Base-by-base conservation (phyloP, 2,797 vertebrate genomes). In the Meda fulgida region DNA sequence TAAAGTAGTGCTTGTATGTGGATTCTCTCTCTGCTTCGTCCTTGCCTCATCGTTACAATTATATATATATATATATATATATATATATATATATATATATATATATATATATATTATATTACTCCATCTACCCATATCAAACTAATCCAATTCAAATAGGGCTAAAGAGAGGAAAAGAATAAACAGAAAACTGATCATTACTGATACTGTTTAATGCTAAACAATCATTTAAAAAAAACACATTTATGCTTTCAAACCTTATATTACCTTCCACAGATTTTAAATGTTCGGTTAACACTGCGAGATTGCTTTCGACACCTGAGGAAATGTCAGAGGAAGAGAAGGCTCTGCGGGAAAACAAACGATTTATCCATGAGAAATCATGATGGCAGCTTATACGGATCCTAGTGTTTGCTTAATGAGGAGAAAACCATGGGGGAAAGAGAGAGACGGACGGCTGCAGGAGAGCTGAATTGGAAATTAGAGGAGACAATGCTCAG, bases 351-450 rank as follows among this genome's bases (percentile, higher is more conserved):
- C 31, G 46, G 43, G 78, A 87, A 88, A 91, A 88, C 84, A 89
- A 91, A 87, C 89, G 88, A 84, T 87, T 89, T 89, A 88, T 91
- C 88, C 84, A 63, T 67, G 77, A 89, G 88, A 87, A 89, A 85
- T 85, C 83, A 72, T 80, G 88, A 89, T 80, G 85, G 82, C 81
- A 88, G 88, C 86, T 88, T 86, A 86, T 80, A 53, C 70, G 78
- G 82, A 85, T 84, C 84, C 81, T 82, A 79, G 84, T 81, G 86
- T 89, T 86, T 89, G 86, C 73, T 87, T 87, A 89, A 89, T 87
- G 86, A 89, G 86, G 60, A 89, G 84, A 84, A 86, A 87, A 82
- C 78, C 84, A 75, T 65, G 31, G 72, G 84, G 86, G 84, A 83
- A 84, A 75, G 75, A 83, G 38, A 58, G 40, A 83, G 73, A 79